phyloP scores from a whole-genome alignment of 2,797 vertebrate species.

The Odontamblyopus lacepedii region DNA sequence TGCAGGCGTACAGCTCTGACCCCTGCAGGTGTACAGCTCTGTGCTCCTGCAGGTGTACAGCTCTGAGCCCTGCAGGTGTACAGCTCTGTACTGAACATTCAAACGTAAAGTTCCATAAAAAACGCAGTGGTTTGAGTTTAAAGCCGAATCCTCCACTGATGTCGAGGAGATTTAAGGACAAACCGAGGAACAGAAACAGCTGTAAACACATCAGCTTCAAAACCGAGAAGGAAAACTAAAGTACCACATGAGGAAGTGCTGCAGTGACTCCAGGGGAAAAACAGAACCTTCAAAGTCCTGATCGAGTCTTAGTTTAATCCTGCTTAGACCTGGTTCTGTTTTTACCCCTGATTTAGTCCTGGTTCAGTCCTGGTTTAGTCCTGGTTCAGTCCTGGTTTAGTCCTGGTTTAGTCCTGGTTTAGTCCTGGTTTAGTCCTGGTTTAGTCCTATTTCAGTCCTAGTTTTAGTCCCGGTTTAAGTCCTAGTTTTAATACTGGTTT shows the following conservation, averaged over 20 bases:
- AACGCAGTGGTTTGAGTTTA: background rate
- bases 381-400: background rate
- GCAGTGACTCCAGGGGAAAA: no score
- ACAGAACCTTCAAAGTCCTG: no score
- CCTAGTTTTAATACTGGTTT: no score
- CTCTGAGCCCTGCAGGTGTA: background rate
- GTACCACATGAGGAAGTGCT: no score
- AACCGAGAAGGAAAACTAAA: no score
- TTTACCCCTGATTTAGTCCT: background rate
- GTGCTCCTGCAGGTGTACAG: background rate
- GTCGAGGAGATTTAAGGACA: background rate
- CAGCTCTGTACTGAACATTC: slow-evolving; percentile 28
- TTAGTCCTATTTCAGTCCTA: no score
- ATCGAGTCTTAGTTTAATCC: background rate
- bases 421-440: no score
- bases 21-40: slow-evolving; percentile 15
- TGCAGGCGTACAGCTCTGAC: slow-evolving; percentile 25
- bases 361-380: background rate
- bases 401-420: no score
- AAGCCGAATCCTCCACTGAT: background rate
- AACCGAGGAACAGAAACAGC: no score
- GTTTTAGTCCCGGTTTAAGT: no score
- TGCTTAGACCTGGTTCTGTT: background rate
- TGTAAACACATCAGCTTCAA: no score
- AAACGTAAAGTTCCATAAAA: background rate